phyloP scores from a whole-genome alignment of 2,797 vertebrate species.

The Eleutherodactylus coqui region DNA sequence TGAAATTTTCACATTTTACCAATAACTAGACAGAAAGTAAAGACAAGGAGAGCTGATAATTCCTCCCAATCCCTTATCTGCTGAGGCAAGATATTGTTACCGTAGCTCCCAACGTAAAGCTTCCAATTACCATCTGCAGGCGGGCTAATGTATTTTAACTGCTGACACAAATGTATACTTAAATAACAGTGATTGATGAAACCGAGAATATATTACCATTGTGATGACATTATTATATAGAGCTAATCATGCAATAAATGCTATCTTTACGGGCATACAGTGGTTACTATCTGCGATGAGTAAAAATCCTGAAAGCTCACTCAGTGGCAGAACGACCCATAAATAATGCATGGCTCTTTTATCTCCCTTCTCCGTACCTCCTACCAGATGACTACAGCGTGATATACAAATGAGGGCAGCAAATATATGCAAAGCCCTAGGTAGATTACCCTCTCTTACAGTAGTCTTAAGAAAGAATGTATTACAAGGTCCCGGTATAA shows the following conservation, averaged over 20 bases:
- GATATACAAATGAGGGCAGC: not conserved
- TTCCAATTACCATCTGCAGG: constrained; percentile 31
- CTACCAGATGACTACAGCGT: not conserved
- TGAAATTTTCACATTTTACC: constrained; percentile 26
- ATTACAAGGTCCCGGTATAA: too few species aligned
- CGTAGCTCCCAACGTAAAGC: constrained; percentile 21
- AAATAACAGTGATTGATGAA: constrained; percentile 56
- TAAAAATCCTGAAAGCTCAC: constrained; percentile 27
- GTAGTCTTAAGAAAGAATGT: not conserved
- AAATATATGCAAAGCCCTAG: not conserved
- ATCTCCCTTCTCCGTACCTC: not conserved
- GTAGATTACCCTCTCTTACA: not conserved
- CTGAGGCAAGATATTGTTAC: constrained; percentile 31
- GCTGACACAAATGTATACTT: constrained; percentile 54
- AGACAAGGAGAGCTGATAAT: constrained; percentile 25
- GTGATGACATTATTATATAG: constrained; percentile 44
- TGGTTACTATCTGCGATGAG: constrained; percentile 7
- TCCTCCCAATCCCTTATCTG: constrained; percentile 41
- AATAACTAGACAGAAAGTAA: not conserved
- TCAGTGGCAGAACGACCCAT: not conserved
- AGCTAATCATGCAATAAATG: constrained; percentile 43
- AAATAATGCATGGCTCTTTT: constrained; percentile 22
- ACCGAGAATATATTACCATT: constrained; percentile 53
- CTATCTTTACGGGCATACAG: constrained; percentile 32
- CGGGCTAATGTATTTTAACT: constrained; percentile 52